Conservation (phyloP, 1,140 invertebrate species). For the Pachypeltis micranthus region DNA sequence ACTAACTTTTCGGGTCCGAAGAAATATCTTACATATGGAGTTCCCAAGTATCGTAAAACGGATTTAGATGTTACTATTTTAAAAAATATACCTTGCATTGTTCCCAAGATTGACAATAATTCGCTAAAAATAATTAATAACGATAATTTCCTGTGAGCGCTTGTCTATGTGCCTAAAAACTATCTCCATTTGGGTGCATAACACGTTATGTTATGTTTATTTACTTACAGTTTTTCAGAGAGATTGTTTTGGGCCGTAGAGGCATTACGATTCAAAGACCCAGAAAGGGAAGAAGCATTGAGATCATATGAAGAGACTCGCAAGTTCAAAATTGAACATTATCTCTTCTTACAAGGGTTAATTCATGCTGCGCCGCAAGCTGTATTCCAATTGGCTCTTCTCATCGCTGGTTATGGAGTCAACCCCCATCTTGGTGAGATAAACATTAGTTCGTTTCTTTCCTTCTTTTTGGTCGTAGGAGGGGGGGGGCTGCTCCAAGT, state of each 20-base stretch:
- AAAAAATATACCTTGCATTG: too few relatives aligned
- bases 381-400: conserved; percentile 24
- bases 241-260: conserved; percentile 27
- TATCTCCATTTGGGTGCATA: too few relatives aligned
- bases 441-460: neutral
- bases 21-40: too few relatives aligned
- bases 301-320: conserved; percentile 12
- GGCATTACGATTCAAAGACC: conserved; percentile 18
- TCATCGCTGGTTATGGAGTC: conserved; percentile 5
- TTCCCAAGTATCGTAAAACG: too few relatives aligned
- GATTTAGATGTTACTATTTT: too few relatives aligned
- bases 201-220: neutral
- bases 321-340: conserved; percentile 17
- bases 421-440: conserved; percentile 18
- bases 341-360: conserved; percentile 28
- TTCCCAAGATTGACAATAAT: too few relatives aligned
- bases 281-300: conserved; percentile 24
- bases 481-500: too few relatives aligned
- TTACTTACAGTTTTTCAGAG: conserved; percentile 23
- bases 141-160: too few relatives aligned
- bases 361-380: conserved; percentile 28
- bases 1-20: too few relatives aligned
- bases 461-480: neutral
- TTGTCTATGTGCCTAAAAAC: too few relatives aligned
- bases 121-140: too few relatives aligned